phyloP scores from a whole-genome alignment of 1,140 invertebrate genomes.

The Agrypnia vestita region DNA sequence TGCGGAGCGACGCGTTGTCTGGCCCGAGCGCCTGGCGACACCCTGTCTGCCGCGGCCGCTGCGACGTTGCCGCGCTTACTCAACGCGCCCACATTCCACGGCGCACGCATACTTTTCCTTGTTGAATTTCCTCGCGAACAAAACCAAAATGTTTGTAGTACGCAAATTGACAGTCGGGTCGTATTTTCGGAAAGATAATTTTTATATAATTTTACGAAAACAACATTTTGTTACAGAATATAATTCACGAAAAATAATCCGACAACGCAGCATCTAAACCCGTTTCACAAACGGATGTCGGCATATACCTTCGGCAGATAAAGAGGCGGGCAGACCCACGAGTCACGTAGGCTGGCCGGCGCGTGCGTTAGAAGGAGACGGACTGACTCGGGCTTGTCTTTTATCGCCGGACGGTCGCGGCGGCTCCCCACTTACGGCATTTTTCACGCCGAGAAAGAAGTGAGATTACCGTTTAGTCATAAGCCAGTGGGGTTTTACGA shows the following conservation, averaged over 20 bases:
- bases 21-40: conserved; percentile 85
- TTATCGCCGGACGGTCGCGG: conserved; percentile 3
- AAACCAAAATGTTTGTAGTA: too few species aligned
- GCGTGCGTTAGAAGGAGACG: conserved; percentile 37
- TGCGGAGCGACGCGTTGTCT: conserved; percentile 80
- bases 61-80: conserved; percentile 78
- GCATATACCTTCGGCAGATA: conserved; percentile 62
- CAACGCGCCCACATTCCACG: conserved; percentile 72
- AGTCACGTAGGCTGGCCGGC: not conserved
- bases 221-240: conserved; percentile 64
- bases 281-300: conserved; percentile 80
- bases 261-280: conserved; percentile 76
- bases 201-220: conserved; percentile 19
- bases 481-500: conserved; percentile 46
- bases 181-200: too few species aligned
- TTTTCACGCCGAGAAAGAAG: conserved; percentile 55
- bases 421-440: conserved; percentile 56
- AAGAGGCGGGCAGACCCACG: not conserved
- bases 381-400: not conserved
- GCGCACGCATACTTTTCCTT: conserved; percentile 52
- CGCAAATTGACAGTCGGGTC: too few species aligned
- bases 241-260: conserved; percentile 47
- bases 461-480: conserved; percentile 59
- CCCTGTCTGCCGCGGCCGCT: conserved; percentile 88
- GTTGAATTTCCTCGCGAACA: not conserved